These are phyloP conservation scores for Argyra leucocephala DNA, from an alignment of 2,888 invertebrate genomes.

Conservation along the genomic window DNA sequence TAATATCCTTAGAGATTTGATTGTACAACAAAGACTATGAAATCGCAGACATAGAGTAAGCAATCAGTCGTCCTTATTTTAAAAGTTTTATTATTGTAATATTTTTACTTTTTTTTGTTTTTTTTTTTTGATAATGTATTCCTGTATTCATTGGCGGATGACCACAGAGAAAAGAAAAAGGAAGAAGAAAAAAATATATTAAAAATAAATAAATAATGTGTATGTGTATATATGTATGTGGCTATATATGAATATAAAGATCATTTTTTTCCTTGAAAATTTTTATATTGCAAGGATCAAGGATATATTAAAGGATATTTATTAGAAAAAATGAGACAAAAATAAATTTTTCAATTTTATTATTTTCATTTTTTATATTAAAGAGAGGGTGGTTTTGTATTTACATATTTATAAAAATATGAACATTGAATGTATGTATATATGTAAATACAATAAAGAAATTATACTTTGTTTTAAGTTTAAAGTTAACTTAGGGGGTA, in stretches of 20 bases:
- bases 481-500: too few relatives aligned
- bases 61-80: neutral
- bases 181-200: neutral
- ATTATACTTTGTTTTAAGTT: too few relatives aligned
- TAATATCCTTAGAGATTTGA: neutral
- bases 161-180: neutral
- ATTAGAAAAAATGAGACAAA: neutral
- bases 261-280: neutral
- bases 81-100: neutral
- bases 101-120: neutral
- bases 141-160: neutral
- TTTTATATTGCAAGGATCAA: neutral
- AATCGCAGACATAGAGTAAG: constrained; percentile 4
- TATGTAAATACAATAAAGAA: neutral
- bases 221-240: too few relatives aligned
- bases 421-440: too few relatives aligned
- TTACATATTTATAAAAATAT: too few relatives aligned
- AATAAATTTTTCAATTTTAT: neutral
- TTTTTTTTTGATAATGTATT: neutral
- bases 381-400: neutral
- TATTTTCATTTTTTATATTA: neutral
- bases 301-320: neutral
- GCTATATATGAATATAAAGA: too few relatives aligned
- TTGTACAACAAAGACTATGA: neutral
- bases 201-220: too few relatives aligned